These are phyloP conservation scores for Exephanes ischioxanthus DNA, from an alignment of 2,888 invertebrate species.

Conservation along the genomic window DNA sequence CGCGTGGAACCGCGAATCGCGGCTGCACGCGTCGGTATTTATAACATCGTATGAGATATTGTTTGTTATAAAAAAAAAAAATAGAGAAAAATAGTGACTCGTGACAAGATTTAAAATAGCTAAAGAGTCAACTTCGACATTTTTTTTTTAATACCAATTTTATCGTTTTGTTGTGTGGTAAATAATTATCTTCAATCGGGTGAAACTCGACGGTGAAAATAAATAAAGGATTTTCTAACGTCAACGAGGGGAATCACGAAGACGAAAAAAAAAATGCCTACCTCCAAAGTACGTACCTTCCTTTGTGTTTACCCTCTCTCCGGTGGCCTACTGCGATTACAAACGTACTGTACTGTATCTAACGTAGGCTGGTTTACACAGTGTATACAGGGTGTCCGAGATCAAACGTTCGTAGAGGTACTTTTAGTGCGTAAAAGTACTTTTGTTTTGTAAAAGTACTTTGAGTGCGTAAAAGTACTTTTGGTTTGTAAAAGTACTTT, in stretches of 20 bases:
- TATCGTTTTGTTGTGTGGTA: no score
- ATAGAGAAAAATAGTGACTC: background rate
- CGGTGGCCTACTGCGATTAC: background rate
- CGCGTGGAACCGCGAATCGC: conserved; percentile 57
- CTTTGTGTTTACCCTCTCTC: conserved; percentile 12
- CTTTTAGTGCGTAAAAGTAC: background rate
- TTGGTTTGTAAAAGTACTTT: no score
- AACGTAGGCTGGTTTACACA: background rate
- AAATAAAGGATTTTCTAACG: background rate
- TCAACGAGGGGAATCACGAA: background rate
- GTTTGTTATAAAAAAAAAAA: background rate
- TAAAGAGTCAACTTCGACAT: background rate
- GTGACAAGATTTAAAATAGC: background rate
- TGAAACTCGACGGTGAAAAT: background rate
- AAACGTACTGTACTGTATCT: background rate
- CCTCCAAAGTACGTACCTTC: conserved; percentile 54
- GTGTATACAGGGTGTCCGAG: background rate
- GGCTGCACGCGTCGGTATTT: conserved; percentile 31
- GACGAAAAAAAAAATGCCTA: conserved; percentile 51
- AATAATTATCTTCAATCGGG: background rate
- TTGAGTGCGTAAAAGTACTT: no score
- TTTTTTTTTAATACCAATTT: background rate
- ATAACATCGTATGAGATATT: conserved; percentile 7
- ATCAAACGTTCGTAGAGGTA: background rate
- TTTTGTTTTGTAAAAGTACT: background rate